Percentiles rank a stretch among this genome's conserved stretches.
Conservation (phyloP, 2,797 vertebrate genomes). For the Lates japonicus region DNA sequence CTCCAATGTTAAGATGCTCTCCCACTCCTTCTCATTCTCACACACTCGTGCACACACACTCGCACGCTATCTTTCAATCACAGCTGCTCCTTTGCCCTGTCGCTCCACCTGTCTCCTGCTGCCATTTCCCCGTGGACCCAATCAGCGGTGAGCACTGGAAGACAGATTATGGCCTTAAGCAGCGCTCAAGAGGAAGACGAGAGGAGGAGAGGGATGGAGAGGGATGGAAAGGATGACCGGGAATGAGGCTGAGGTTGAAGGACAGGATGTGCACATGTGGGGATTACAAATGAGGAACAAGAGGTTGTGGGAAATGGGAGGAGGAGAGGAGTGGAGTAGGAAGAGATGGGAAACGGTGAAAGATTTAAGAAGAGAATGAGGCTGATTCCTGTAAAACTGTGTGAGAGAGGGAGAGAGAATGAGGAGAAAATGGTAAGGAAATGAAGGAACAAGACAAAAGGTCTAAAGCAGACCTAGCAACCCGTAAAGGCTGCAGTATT, state of each 20-base stretch:
- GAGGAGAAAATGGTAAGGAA: neutral
- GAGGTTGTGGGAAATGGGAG: conserved; percentile 23
- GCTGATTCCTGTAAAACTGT: neutral
- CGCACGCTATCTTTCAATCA: conserved; percentile 22
- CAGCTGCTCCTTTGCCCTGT: conserved; percentile 38
- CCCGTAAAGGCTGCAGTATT: neutral
- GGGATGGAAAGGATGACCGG: conserved; percentile 13
- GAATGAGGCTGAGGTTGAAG: conserved; percentile 25
- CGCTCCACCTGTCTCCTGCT: conserved; percentile 58
- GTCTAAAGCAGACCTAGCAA: neutral
- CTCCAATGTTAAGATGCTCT: conserved; percentile 2
- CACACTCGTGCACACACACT: conserved; percentile 8
- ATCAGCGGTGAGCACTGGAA: conserved; percentile 59
- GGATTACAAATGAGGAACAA: conserved; percentile 48
- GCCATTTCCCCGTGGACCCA: conserved; percentile 62
- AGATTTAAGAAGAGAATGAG: neutral
- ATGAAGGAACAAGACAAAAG: neutral
- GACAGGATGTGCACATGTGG: conserved; percentile 22
- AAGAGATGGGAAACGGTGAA: neutral
- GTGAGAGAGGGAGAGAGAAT: neutral
- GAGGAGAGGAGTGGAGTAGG: neutral
- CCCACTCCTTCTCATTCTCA: neutral
- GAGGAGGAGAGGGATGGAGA: conserved; percentile 20
- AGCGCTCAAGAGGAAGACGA: conserved; percentile 19
- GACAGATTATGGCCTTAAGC: conserved; percentile 61